phyloP scores from a whole-genome alignment of 2,113 vertebrate species.

The Boleophthalmus pectinirostris region DNA sequence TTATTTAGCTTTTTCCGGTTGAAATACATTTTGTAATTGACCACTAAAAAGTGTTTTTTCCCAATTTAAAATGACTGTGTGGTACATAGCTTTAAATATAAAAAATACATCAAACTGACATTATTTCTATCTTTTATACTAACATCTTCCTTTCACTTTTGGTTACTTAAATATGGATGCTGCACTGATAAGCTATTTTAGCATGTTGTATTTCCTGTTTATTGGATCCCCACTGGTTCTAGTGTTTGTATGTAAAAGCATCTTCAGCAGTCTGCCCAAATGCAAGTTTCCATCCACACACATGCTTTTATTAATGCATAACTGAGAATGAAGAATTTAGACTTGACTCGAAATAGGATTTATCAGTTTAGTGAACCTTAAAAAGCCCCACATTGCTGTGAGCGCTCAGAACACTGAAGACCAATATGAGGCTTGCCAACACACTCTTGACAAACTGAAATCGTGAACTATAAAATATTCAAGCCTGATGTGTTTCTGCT shows the following conservation, averaged over 20 bases:
- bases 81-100: too few relatives aligned
- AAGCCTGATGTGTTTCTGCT: conserved; percentile 56
- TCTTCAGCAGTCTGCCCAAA: conserved; percentile 11
- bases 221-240: conserved; percentile 39
- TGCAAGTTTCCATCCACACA: conserved; percentile 28
- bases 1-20: too few relatives aligned
- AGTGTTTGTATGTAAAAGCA: conserved; percentile 9
- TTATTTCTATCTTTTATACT: neutral
- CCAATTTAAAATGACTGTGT: too few relatives aligned
- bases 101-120: too few relatives aligned
- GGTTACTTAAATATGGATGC: conserved; percentile 37
- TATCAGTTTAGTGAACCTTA: conserved; percentile 49
- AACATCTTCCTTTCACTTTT: neutral
- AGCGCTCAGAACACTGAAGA: conserved; percentile 34
- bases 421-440: conserved; percentile 21
- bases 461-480: conserved; percentile 58
- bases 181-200: conserved; percentile 19
- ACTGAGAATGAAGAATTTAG: conserved; percentile 37
- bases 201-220: conserved; percentile 25
- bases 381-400: conserved; percentile 6
- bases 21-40: too few relatives aligned
- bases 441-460: conserved; percentile 31
- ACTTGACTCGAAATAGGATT: conserved; percentile 48
- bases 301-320: conserved; percentile 42
- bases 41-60: too few relatives aligned